Evolutionary conservation across 2,797 vertebrate species (phyloP).

Genomic region (Sternotherus odoratus): DNA sequence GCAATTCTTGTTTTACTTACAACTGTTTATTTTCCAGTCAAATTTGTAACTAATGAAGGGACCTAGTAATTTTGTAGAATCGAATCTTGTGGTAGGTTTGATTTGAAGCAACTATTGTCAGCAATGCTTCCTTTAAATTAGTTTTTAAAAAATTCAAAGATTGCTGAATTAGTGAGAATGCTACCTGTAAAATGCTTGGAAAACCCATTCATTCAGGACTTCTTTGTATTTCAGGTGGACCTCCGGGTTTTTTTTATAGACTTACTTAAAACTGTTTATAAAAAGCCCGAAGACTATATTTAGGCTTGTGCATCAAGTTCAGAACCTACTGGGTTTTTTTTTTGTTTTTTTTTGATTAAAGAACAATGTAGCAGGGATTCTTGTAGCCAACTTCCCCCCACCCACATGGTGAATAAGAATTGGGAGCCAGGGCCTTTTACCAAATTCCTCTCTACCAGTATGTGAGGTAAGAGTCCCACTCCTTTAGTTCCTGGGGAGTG

Average conservation of each 20-base stretch:
- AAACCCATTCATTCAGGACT: background rate
- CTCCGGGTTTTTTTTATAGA: background rate
- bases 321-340: background rate
- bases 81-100: background rate
- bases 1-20: background rate
- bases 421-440: background rate
- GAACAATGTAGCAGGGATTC: background rate
- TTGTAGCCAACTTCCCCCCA: background rate
- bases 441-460: background rate
- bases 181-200: background rate
- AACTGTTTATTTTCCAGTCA: background rate
- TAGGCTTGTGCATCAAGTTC: background rate
- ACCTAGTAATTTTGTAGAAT: background rate
- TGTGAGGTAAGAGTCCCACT: background rate
- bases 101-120: background rate
- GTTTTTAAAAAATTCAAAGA: fast-evolving
- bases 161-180: fast-evolving
- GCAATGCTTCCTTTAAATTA: background rate
- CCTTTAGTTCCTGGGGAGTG: background rate
- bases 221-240: background rate
- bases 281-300: background rate
- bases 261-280: background rate
- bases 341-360: background rate
- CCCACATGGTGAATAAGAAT: background rate
- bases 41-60: background rate